phyloP scores from a whole-genome alignment of 2,113 vertebrate genomes.

The Ramphastos sulfuratus region DNA sequence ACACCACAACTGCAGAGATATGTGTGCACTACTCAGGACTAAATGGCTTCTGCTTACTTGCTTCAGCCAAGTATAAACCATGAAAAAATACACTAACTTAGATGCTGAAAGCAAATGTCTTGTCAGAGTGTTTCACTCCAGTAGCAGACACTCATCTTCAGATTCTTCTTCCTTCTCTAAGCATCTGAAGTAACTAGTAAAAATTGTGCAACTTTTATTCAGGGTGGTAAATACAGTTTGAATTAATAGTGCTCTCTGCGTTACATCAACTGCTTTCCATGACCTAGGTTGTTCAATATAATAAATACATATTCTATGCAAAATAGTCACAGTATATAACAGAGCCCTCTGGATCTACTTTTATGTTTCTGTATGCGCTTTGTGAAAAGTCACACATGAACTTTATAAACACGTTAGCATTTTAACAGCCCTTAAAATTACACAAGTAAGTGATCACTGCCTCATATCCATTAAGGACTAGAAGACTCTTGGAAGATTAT shows the following conservation, averaged over 20 bases:
- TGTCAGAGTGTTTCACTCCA: background rate
- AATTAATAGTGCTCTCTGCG: background rate
- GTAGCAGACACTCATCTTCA: background rate
- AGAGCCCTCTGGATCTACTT: background rate
- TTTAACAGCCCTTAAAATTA: background rate
- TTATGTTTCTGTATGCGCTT: background rate
- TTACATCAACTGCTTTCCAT: background rate
- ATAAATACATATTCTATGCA: background rate
- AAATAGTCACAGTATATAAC: background rate
- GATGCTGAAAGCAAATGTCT: constrained; percentile 14
- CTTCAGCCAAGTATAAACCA: constrained; percentile 26
- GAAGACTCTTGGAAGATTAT: background rate
- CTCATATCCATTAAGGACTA: background rate
- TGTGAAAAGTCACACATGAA: background rate
- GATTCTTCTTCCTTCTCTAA: background rate
- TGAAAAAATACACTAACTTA: constrained; percentile 8
- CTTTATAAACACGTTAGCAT: background rate
- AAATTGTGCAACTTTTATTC: background rate
- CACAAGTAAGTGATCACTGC: background rate
- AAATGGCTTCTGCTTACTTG: constrained; percentile 48
- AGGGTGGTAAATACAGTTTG: background rate
- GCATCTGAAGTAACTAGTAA: background rate
- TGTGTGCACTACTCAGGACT: background rate
- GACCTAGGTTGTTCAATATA: background rate
- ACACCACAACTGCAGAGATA: constrained; percentile 12